Evolutionary conservation across 2,888 invertebrate genomes (phyloP), one percentile per base, ranked within the genome.

Genomic region (Parapristionchus giblindavisi): DNA sequence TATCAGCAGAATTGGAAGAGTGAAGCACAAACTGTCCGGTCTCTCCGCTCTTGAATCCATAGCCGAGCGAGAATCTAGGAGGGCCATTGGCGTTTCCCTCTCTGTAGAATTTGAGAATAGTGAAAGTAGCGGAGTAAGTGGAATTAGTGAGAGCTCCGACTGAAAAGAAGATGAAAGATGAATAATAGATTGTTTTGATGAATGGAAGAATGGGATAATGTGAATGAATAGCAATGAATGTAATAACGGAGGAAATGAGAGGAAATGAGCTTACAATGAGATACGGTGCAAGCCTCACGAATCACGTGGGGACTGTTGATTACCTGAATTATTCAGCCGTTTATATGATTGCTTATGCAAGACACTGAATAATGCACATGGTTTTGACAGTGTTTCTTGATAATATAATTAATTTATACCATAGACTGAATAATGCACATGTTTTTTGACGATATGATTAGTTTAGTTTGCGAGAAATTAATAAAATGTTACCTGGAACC

Each of bases 241-340:
- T 4, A 24, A 63, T 40, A 38, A 38, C 29, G n/a, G 63, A 38
- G 21, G 29, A 21, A n/a, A 63, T 40, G 21, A 29, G 29, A 17
- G 24, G 14, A 24, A 27, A 36, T 29, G n/a, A 72, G 79, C 84
- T 79, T 48, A 87, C 87, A 88, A 77, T 88, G 88, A 58, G 88
- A 83, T 14, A 88, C 88, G 76, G 88, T 86, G 82, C 88, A 88
- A 24, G 88, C 88, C 76, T 88, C 88, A 24, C 87, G 83, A 75
- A 88, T 88, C 52, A 88, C 88, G 76, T 88, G 88, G 58, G 88
- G 88, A 27, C 84, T 85, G 80, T 86, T 88, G 79, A 88, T 88
- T n/a, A 88, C 88, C 73, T 85, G 84, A 54, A 77, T 78, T 60
- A 1, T 17, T 43, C 43, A 21, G 24, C 27, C 27, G 32, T n/a